A percentile compares a stretch with the other conserved stretches of the same genome.
Evolutionary conservation across 2,113 vertebrate genomes (phyloP).

Genomic region (Osmerus eperlanus): DNA sequence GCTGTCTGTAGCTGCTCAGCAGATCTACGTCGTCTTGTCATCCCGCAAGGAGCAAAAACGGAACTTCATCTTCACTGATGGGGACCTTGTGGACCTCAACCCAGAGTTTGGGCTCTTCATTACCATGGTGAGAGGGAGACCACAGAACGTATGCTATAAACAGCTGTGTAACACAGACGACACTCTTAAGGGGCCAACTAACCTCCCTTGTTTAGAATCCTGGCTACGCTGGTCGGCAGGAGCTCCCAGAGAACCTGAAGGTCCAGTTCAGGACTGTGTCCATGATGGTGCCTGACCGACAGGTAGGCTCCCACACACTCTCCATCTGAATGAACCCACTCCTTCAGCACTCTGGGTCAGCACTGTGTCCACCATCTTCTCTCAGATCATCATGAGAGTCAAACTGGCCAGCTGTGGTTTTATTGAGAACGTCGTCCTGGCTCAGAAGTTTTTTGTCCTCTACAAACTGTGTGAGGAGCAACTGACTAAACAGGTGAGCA

Average conservation of each 20-base stretch:
- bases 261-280: slow-evolving; percentile 83
- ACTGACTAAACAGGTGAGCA: slow-evolving; percentile 84
- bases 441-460: slow-evolving; percentile 86
- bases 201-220: slow-evolving; percentile 74
- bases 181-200: no score
- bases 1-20: slow-evolving; percentile 86
- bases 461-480: slow-evolving; percentile 90
- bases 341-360: not conserved
- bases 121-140: slow-evolving; percentile 77
- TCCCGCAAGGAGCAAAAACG: slow-evolving; percentile 80
- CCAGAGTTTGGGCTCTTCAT: slow-evolving; percentile 88
- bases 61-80: slow-evolving; percentile 84
- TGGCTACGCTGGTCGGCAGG: slow-evolving; percentile 87
- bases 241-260: slow-evolving; percentile 89
- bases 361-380: slow-evolving; percentile 25
- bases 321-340: not conserved
- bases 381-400: slow-evolving; percentile 88
- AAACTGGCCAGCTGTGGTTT: slow-evolving; percentile 89
- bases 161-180: no score
- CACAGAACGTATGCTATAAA: no score
- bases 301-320: slow-evolving; percentile 58
- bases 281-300: slow-evolving; percentile 90
- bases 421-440: slow-evolving; percentile 79
- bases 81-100: slow-evolving; percentile 82
- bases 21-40: slow-evolving; percentile 83